Percentiles rank a stretch among this genome's conserved stretches.
phyloP scores from a whole-genome alignment of 1,140 invertebrate species.

The Danaus plexippus region DNA sequence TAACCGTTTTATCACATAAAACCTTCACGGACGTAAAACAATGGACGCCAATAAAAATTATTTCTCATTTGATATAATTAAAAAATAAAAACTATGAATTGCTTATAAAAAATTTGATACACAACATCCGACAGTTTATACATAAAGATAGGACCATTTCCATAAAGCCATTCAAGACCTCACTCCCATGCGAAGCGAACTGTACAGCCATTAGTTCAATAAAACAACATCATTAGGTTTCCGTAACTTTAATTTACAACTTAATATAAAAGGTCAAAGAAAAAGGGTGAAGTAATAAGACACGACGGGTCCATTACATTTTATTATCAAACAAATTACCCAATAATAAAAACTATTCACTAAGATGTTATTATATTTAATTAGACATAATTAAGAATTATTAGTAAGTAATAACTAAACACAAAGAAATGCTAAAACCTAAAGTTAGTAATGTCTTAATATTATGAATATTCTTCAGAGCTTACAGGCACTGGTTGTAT shows the following conservation, averaged over 20 bases:
- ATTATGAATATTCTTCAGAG: constrained; percentile 59
- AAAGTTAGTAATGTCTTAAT: constrained; percentile 33
- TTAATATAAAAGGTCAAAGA: constrained; percentile 40
- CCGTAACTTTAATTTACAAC: constrained; percentile 33
- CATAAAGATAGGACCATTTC: no score
- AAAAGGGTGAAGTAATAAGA: constrained; percentile 40
- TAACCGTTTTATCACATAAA: no score
- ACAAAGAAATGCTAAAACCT: constrained; percentile 37
- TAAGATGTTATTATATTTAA: constrained; percentile 27
- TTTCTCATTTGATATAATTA: no score
- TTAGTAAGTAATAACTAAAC: constrained; percentile 17
- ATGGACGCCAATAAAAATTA: no score
- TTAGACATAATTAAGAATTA: constrained; percentile 15
- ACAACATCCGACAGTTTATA: no score
- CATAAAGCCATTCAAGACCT: no score
- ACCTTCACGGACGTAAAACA: no score
- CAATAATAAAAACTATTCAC: background rate
- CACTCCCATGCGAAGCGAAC: constrained; percentile 16
- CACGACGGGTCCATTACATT: constrained; percentile 38
- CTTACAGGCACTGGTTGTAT: constrained; percentile 64
- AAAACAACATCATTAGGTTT: constrained; percentile 50
- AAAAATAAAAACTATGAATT: no score
- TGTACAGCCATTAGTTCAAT: constrained; percentile 35
- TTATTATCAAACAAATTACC: constrained; percentile 28
- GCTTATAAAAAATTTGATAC: no score